A percentile compares a stretch with the other conserved stretches of the same genome.
phyloP scores from a whole-genome alignment of 1,140 invertebrate species.

The Diprion similis region DNA sequence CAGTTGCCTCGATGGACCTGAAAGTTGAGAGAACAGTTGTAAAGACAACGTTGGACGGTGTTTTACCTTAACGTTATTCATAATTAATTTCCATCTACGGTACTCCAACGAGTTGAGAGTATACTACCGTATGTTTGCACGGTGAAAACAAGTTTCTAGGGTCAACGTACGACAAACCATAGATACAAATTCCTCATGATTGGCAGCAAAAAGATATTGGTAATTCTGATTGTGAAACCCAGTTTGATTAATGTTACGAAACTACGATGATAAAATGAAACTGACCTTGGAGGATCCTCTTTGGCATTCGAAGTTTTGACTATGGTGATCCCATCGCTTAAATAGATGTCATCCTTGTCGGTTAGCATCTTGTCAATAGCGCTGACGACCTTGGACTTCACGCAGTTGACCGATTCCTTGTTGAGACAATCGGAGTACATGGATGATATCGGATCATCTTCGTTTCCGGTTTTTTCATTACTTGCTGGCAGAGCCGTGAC shows the following conservation, averaged over 20 bases:
- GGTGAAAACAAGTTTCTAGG: not conserved
- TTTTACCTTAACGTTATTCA: too few relatives aligned
- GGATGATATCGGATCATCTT: constrained; percentile 78
- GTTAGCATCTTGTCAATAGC: constrained; percentile 82
- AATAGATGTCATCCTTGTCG: constrained; percentile 76
- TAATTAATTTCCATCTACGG: too few relatives aligned
- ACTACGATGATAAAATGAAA: constrained; percentile 45
- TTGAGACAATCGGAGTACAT: constrained; percentile 79
- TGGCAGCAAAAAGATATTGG: too few relatives aligned
- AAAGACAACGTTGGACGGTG: too few relatives aligned
- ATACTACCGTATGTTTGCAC: too few relatives aligned
- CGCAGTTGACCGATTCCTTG: constrained; percentile 80
- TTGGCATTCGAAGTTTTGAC: constrained; percentile 74
- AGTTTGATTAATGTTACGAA: too few relatives aligned
- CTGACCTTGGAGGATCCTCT: constrained; percentile 75
- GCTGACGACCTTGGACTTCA: constrained; percentile 84
- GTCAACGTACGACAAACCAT: too few relatives aligned
- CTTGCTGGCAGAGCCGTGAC: constrained; percentile 68
- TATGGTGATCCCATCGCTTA: constrained; percentile 82
- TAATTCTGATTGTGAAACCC: too few relatives aligned
- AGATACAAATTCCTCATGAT: too few relatives aligned
- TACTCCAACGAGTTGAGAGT: too few relatives aligned
- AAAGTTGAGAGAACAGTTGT: not conserved
- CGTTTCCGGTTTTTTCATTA: constrained; percentile 68
- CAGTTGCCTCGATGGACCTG: constrained; percentile 60